Evolutionary conservation across 2,113 vertebrate species (phyloP), one percentile per base, ranked within the genome.

Genomic region (Lipophrys pholis): DNA sequence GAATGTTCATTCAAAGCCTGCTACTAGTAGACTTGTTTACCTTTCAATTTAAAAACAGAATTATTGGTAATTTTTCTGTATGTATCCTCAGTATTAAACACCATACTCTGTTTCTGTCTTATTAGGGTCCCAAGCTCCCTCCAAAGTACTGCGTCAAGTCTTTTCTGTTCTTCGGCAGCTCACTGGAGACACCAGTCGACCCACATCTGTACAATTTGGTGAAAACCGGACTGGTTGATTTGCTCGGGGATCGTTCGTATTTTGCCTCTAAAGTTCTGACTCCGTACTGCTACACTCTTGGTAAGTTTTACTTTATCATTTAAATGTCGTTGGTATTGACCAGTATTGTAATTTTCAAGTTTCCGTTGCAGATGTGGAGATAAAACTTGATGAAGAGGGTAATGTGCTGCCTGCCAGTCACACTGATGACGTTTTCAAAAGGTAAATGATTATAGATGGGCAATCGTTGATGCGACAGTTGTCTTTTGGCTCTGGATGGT

Each of bases 311-410:
- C 21, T 30, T 30, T 30, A 30, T 30, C 21, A 30, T 30, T 30
- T 30, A 30, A 30, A 30, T 30, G 21, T 30, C 21, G 21, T 30
- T 30, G 21, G 21, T 30, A 30, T 30, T 4, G 21, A 30, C 21
- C 4, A 30, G 21, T 30, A 30, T 30, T 30, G 21, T 30, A 30
- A 30, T 30, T 0, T 48, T 45, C 9, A 7, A 8, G 16, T 57
- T 17, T 59, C 6, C 73, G 3, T 63, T 66, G 36, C 74, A 99
- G 97, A 99, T 89, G 94, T 97, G 76, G 96, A 97, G 86, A 95
- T 99, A 83, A 98, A 97, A 86, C 86, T 99, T 59, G 95, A 99
- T 55, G 93, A 95, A 90, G 94, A 95, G 16, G 97, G 96, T 70
- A 95, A 93, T 73, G 94, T 97, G 6, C 76, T 99, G 52, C 95